Base-by-base conservation (phyloP, 2,113 vertebrate genomes). In the Synchiropus splendidus region DNA sequence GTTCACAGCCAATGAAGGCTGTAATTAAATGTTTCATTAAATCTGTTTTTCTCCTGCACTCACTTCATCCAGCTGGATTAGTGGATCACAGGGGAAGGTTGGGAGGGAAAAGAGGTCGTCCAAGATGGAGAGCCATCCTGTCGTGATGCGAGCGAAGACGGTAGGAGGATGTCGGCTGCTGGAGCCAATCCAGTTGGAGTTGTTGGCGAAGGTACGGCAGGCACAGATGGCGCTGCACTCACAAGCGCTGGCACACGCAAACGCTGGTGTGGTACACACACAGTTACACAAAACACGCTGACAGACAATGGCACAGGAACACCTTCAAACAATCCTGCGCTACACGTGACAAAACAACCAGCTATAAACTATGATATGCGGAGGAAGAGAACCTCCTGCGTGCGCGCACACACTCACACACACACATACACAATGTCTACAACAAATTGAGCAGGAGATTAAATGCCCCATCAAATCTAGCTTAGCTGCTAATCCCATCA, bases 171-270 rank as follows among this genome's bases (percentile, higher is more conserved):
- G 49, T 48, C 21, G 53, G 54, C 53, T 65, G 52, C 65, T 79
- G 73, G 69, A 74, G 48, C 18, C 10, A 18, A 40, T 70, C 60
- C 49, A 61, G 45, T 13, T 31, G 13, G 36, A 61, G 41, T 32
- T n/a, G 36, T 50, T 84, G 82, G 77, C 78, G 77, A 60, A 51
- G 45, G 33, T 54, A 55, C 48, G 6, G 45, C 42, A 38, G 18
- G 49, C 67, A 73, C 80, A 84, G 78, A 84, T 80, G 82, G 80
- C 54, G 51, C 54, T 47, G 57, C 35, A 54, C 49, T 63, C 63
- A 67, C 42, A 36, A 51, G 59, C n/a, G n/a, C n/a, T n/a, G n/a
- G n/a, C n/a, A n/a, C n/a, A n/a, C n/a, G n/a, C n/a, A n/a, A n/a
- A n/a, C n/a, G n/a, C n/a, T n/a, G n/a, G n/a, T n/a, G n/a, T n/a